Evolutionary conservation across 2,888 invertebrate genomes (phyloP).

Genomic region (Seira ritae): DNA sequence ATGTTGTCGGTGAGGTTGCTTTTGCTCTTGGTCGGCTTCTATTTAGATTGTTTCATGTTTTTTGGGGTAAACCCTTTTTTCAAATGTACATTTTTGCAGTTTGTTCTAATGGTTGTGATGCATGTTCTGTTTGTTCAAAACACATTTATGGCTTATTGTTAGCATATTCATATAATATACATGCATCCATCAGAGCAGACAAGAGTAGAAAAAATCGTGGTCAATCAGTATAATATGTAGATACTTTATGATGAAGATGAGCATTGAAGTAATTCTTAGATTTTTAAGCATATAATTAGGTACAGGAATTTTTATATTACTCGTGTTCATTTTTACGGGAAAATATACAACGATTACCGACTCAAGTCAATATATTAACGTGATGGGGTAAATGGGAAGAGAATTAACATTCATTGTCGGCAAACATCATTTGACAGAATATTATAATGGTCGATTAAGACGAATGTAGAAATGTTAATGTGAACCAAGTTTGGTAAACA

Average conservation of each 20-base stretch:
- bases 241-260: background rate
- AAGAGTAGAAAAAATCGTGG: background rate
- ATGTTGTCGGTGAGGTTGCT: too few species aligned
- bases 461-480: too few species aligned
- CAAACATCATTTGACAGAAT: background rate
- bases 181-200: background rate
- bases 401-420: background rate
- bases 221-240: background rate
- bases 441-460: background rate
- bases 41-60: background rate
- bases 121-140: background rate
- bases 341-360: background rate
- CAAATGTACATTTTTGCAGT: background rate
- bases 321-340: background rate
- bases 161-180: too few species aligned
- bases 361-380: too few species aligned
- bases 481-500: background rate
- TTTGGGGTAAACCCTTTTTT: background rate
- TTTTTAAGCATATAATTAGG: too few species aligned
- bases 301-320: background rate
- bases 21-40: background rate
- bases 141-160: background rate
- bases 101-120: background rate
- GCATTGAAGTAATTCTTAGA: background rate
- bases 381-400: too few species aligned